phyloP scores from a whole-genome alignment of 30 jellyfish, hydroid and myxozoan genomes.

The Mastigias papua region DNA sequence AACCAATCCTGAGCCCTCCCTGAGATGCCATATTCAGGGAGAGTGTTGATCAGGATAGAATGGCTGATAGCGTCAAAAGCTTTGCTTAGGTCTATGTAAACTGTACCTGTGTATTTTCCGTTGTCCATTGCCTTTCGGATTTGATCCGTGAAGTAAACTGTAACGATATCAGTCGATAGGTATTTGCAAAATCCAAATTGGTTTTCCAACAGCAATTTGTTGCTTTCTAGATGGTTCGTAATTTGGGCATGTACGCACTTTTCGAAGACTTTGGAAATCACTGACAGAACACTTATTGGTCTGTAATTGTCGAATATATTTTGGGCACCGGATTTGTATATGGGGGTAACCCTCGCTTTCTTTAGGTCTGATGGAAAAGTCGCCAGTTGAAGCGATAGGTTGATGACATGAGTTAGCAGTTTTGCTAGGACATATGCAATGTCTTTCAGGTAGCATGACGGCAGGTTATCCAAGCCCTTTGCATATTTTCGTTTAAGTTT shows the following conservation, averaged over 20 bases:
- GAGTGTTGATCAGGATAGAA: slow-evolving; percentile 41
- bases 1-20: slow-evolving; percentile 37
- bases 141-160: slow-evolving; percentile 64
- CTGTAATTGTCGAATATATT: slow-evolving; percentile 53
- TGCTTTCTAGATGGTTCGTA: not conserved
- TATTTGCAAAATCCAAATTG: slow-evolving; percentile 66
- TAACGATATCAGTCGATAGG: slow-evolving; percentile 76
- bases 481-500: slow-evolving; percentile 59
- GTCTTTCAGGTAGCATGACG: slow-evolving; percentile 59
- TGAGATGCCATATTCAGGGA: slow-evolving; percentile 59
- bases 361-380: slow-evolving; percentile 60
- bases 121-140: slow-evolving; percentile 64
- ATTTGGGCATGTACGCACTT: slow-evolving; percentile 4
- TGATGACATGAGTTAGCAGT: slow-evolving; percentile 53
- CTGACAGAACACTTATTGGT: slow-evolving; percentile 71
- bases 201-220: slow-evolving; percentile 43
- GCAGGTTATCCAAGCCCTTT: slow-evolving; percentile 67
- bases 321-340: slow-evolving; percentile 45
- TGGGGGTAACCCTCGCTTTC: slow-evolving; percentile 62
- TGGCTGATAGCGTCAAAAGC: slow-evolving; percentile 74
- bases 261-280: slow-evolving; percentile 41
- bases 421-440: slow-evolving; percentile 30
- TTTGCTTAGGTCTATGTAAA: slow-evolving; percentile 56
- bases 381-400: slow-evolving; percentile 55
- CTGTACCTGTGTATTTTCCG: slow-evolving; percentile 61